phyloP scores from a whole-genome alignment of 2,113 vertebrate species.

The Phyllostomus hastatus region DNA sequence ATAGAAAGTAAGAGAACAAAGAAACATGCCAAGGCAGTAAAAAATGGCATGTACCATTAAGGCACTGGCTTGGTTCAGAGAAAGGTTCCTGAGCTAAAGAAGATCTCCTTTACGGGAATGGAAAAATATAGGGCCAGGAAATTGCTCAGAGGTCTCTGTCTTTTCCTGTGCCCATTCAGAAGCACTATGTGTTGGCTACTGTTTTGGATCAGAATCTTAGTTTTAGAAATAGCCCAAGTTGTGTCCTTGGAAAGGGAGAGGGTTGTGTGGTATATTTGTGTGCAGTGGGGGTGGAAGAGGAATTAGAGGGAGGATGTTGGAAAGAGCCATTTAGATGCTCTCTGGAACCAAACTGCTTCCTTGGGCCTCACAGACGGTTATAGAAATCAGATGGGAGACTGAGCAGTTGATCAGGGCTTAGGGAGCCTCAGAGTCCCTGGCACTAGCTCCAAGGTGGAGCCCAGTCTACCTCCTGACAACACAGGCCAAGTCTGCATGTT shows the following conservation, averaged over 20 bases:
- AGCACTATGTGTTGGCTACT: neutral
- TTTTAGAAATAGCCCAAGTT: slow-evolving; percentile 55
- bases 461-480: neutral
- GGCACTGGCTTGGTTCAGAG: neutral
- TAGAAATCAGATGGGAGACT: neutral
- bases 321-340: neutral
- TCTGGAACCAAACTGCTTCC: slow-evolving; percentile 9
- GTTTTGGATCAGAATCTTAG: slow-evolving; percentile 55
- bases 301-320: neutral
- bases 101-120: slow-evolving; percentile 69
- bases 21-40: neutral
- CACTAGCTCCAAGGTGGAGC: neutral
- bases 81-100: slow-evolving; percentile 58
- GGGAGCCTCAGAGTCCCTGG: neutral
- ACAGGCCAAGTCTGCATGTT: neutral
- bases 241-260: slow-evolving; percentile 60
- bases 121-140: slow-evolving; percentile 67
- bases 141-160: slow-evolving; percentile 65
- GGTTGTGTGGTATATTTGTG: neutral
- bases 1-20: slow-evolving; percentile 57
- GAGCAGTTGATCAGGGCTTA: neutral
- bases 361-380: neutral
- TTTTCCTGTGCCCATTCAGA: slow-evolving; percentile 64
- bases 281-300: neutral
- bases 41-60: neutral